Percentiles rank a stretch among this genome's conserved stretches.
Evolutionary conservation across 2,888 invertebrate genomes (phyloP).

Genomic region (Siphlonurus alternatus): DNA sequence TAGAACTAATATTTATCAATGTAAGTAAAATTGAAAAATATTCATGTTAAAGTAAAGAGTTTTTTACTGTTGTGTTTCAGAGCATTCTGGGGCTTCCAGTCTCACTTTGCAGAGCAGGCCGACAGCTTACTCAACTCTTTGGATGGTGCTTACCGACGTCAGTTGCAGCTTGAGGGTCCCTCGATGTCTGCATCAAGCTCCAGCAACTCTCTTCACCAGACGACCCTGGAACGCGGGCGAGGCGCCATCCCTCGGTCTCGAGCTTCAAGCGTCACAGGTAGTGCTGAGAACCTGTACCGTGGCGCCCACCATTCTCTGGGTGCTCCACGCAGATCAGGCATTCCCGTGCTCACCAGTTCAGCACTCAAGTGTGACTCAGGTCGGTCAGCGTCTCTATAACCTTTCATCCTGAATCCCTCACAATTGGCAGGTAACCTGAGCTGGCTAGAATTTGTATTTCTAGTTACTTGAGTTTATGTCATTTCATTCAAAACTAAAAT

Average conservation of each 20-base stretch:
- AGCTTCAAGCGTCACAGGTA: constrained; percentile 27
- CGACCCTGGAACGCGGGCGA: background rate
- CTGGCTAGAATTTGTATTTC: too few relatives aligned
- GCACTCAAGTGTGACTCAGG: constrained; percentile 10
- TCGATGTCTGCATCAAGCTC: constrained; percentile 18
- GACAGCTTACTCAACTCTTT: constrained; percentile 66
- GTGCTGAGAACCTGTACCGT: constrained; percentile 43
- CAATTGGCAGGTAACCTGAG: too few relatives aligned
- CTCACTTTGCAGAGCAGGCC: constrained; percentile 81
- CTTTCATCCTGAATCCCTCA: too few relatives aligned
- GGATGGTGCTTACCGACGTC: constrained; percentile 57
- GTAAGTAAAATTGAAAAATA: too few relatives aligned
- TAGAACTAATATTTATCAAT: too few relatives aligned
- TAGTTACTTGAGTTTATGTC: too few relatives aligned
- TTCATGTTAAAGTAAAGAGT: too few relatives aligned
- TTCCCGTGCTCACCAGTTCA: constrained; percentile 33
- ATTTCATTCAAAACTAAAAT: too few relatives aligned
- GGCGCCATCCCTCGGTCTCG: constrained; percentile 4
- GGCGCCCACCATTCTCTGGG: constrained; percentile 24
- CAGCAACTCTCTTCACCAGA: constrained; percentile 8
- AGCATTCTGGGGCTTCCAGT: constrained; percentile 78
- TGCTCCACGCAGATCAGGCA: constrained; percentile 35
- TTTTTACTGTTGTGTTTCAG: too few relatives aligned
- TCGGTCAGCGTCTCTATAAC: too few relatives aligned
- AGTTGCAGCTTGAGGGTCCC: constrained; percentile 37